Conservation (phyloP, 2,113 vertebrate species). For the Willisornis vidua region DNA sequence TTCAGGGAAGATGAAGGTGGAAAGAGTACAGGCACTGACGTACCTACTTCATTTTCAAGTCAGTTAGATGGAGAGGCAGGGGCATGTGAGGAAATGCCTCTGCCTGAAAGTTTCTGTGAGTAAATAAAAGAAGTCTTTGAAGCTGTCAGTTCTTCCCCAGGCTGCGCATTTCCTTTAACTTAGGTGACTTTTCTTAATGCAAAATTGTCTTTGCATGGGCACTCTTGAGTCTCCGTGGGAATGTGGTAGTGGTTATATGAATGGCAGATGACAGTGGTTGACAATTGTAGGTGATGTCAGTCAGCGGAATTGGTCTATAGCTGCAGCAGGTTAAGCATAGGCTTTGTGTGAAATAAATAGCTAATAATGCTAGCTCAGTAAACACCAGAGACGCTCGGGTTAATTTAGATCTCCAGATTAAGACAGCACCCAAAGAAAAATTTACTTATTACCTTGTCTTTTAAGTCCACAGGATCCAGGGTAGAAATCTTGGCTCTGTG, state of each 20-base stretch:
- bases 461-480: neutral
- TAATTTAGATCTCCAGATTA: constrained; percentile 59
- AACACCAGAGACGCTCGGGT: neutral
- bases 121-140: neutral
- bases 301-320: neutral
- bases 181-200: neutral
- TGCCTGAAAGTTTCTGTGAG: neutral
- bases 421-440: neutral
- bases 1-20: neutral
- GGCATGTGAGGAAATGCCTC: neutral
- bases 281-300: neutral
- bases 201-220: neutral
- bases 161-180: constrained; percentile 1
- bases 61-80: neutral
- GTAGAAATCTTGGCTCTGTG: neutral
- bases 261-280: neutral
- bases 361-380: neutral
- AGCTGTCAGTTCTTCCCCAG: neutral
- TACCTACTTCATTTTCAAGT: neutral
- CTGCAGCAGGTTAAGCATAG: neutral
- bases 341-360: neutral
- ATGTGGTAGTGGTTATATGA: neutral
- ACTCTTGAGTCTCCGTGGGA: neutral
- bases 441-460: neutral
- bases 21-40: neutral